Conservation (phyloP, 2,797 vertebrate species). For the Sphenopsis melanotis region DNA sequence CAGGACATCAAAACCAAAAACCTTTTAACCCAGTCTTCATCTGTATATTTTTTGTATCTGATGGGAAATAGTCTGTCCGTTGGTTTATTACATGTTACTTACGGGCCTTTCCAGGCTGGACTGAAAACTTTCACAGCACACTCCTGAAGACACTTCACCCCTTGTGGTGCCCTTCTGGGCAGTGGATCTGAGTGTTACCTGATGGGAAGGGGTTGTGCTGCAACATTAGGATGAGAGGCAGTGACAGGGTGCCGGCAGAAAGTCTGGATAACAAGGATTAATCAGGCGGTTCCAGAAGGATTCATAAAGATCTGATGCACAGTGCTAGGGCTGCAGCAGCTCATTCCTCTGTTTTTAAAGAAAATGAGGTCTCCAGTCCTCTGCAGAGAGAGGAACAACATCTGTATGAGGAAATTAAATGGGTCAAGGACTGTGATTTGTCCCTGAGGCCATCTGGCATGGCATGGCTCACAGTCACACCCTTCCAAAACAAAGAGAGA, state of each 20-base stretch:
- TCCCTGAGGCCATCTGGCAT: background rate
- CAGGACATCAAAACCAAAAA: background rate
- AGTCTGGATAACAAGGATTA: slow-evolving; percentile 12
- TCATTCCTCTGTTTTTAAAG: background rate
- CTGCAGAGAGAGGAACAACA: background rate
- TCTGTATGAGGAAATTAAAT: background rate
- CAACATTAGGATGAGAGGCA: slow-evolving; percentile 29
- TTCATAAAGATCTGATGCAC: background rate
- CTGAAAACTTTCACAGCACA: slow-evolving; percentile 2
- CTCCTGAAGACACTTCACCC: slow-evolving; percentile 9
- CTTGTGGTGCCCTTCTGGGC: background rate
- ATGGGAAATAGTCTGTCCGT: background rate
- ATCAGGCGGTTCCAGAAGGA: slow-evolving; percentile 3
- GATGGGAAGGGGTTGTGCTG: slow-evolving; percentile 15
- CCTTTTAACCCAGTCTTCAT: slow-evolving; percentile 3
- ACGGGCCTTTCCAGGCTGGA: background rate
- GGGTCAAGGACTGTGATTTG: background rate
- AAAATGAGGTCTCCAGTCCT: background rate
- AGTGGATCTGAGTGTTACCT: slow-evolving; percentile 42
- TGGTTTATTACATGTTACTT: background rate
- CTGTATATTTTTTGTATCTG: slow-evolving; percentile 2
- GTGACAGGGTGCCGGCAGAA: slow-evolving; percentile 44
- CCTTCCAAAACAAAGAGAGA: background rate
- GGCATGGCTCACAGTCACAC: background rate
- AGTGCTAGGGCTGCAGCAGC: background rate